Evolutionary conservation across 2,888 invertebrate species (phyloP).

Genomic region (Endomychus coccineus): DNA sequence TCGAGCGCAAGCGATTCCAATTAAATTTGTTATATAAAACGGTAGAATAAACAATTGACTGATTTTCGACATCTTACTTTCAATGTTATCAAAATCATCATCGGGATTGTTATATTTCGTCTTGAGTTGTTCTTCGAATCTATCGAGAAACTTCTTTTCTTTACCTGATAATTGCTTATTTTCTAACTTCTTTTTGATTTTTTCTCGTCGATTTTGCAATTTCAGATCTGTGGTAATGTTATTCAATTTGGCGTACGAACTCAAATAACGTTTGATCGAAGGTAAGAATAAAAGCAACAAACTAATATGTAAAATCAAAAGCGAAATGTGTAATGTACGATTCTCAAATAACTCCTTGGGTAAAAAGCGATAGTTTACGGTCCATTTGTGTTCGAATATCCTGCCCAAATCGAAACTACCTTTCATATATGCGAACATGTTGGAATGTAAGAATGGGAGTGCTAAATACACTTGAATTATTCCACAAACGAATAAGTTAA

Average conservation of each 20-base stretch:
- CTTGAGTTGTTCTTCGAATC: conserved; percentile 54
- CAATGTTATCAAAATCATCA: conserved; percentile 36
- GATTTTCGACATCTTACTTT: conserved; percentile 61
- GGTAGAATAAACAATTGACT: conserved; percentile 76
- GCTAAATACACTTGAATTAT: conserved; percentile 75
- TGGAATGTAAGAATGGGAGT: conserved; percentile 74
- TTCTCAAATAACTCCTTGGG: conserved; percentile 73
- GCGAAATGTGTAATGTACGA: conserved; percentile 68
- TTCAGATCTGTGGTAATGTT: conserved; percentile 56
- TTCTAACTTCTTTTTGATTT: conserved; percentile 39
- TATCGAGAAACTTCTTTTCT: conserved; percentile 54
- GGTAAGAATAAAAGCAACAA: conserved; percentile 62
- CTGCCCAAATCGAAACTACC: conserved; percentile 91
- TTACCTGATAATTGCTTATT: conserved; percentile 48
- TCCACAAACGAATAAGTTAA: conserved; percentile 76
- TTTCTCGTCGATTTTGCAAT: conserved; percentile 49
- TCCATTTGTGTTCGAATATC: conserved; percentile 95
- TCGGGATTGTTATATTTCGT: conserved; percentile 29
- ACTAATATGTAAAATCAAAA: conserved; percentile 67
- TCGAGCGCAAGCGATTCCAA: conserved; percentile 87
- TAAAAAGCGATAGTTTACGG: conserved; percentile 94
- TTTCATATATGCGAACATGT: conserved; percentile 75
- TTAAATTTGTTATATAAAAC: conserved; percentile 87
- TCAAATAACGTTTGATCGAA: conserved; percentile 63
- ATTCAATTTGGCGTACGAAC: conserved; percentile 63